Base-by-base conservation (phyloP, 2,888 invertebrate genomes). In the Crossocerus cetratus region DNA sequence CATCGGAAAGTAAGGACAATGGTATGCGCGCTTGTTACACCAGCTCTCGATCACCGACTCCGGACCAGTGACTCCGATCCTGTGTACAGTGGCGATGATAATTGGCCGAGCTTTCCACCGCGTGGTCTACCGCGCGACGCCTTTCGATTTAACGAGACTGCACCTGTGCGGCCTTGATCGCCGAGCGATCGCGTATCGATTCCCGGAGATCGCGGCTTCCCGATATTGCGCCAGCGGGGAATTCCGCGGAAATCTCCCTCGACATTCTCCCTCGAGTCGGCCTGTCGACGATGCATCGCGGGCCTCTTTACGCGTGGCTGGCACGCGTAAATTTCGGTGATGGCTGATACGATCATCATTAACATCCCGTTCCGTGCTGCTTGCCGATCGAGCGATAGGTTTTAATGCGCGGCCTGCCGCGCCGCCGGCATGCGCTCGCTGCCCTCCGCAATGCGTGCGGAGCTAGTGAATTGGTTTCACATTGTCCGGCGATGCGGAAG, bases 121-220 rank as follows among this genome's bases (percentile, higher is more conserved):
- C 44, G 57, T 55, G 60, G 69, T 72, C 71, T 56, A 44, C 53
- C 44, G 65, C 72, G n/a, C 56, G 21, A 57, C 43, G 20, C 53
- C 61, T 68, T 62, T 65, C 32, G 32, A 75, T 75, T 68, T 65
- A 63, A 62, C 54, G 62, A 62, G 65, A 75, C 72, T 75, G 59
- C 74, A 72, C 64, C 67, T 53, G 65, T 63, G 58, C 22, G 49
- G 57, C 68, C 66, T 58, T 66, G 58, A 57, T 69, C 54, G 3
- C 65, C 49, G 11, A 45, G 56, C 63, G 67, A 67, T 74, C 61
- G 53, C 55, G 54, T 49, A 32, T 67, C 57, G 61, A 61, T 44
- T 44, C 58, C 60, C 54, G 64, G 62, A 65, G 45, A 66, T 20
- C 11, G 44, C 59, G 21, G 57, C 61, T 53, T 54, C 8, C 32